A percentile compares a stretch with the other conserved stretches of the same genome.
These are phyloP conservation scores for Mastacembelus armatus DNA, from an alignment of 2,797 vertebrate genomes.

Conservation along the genomic window DNA sequence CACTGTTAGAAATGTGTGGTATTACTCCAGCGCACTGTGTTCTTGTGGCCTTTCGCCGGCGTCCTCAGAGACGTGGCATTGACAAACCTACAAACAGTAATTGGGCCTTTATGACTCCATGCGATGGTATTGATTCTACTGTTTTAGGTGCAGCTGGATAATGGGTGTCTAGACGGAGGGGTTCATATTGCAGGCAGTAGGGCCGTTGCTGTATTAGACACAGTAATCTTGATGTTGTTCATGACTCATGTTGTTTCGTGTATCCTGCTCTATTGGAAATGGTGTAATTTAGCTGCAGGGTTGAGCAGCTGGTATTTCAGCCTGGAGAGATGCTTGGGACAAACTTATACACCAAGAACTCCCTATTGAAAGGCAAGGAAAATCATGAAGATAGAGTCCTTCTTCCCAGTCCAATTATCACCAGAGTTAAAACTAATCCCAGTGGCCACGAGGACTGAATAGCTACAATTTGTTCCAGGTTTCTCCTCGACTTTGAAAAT, in stretches of 20 bases:
- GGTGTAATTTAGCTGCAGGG: conserved; percentile 23
- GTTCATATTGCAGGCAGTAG: conserved; percentile 64
- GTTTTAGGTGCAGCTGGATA: conserved; percentile 77
- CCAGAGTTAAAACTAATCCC: conserved; percentile 49
- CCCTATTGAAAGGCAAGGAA: conserved; percentile 16
- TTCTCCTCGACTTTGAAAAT: conserved; percentile 30
- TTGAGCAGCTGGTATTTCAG: conserved; percentile 1
- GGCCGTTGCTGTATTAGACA: conserved; percentile 42
- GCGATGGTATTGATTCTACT: conserved; percentile 78
- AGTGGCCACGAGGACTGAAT: conserved; percentile 4
- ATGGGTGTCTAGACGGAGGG: conserved; percentile 77
- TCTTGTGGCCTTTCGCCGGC: conserved; percentile 69
- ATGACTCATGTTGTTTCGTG: conserved; percentile 55
- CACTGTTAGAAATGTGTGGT: conserved; percentile 55
- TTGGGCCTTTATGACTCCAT: conserved; percentile 82
- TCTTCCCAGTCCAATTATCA: conserved; percentile 58
- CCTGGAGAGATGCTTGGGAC: background rate
- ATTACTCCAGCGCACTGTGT: conserved; percentile 42
- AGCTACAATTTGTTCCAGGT: conserved; percentile 27
- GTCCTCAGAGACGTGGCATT: conserved; percentile 78
- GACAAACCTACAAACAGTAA: conserved; percentile 84
- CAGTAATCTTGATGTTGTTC: conserved; percentile 53
- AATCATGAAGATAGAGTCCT: conserved; percentile 25
- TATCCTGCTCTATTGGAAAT: conserved; percentile 27
- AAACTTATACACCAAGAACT: background rate